These are phyloP conservation scores for Eupristina koningsbergeri DNA, from an alignment of 1,140 invertebrate genomes.

Conservation along the genomic window DNA sequence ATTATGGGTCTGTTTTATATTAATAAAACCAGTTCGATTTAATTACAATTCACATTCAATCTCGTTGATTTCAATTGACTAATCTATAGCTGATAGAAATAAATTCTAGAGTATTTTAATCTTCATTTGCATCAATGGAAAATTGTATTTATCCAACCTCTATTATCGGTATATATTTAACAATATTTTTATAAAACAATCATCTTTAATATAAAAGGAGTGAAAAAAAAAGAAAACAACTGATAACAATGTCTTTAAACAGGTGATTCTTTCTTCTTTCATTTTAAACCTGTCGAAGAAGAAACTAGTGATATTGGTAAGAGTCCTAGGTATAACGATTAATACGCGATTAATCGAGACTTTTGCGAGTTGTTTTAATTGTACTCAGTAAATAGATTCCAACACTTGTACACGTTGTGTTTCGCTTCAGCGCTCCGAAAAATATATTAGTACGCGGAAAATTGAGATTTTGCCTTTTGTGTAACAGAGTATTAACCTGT, in stretches of 20 bases:
- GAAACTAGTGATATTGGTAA: neutral
- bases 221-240: neutral
- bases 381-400: neutral
- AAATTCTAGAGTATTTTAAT: neutral
- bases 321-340: constrained; percentile 49
- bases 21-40: neutral
- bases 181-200: neutral
- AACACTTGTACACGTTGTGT: neutral
- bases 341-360: constrained; percentile 61
- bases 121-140: neutral
- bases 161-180: neutral
- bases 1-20: neutral
- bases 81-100: neutral
- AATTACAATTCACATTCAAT: neutral
- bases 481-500: constrained; percentile 33
- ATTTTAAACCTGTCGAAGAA: neutral
- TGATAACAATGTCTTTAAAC: neutral
- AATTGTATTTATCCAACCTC: neutral
- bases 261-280: neutral
- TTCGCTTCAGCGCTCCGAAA: constrained; percentile 6
- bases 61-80: neutral
- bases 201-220: neutral
- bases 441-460: constrained; percentile 1
- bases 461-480: constrained; percentile 6
- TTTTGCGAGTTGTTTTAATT: constrained; percentile 39